Evolutionary conservation across 2,888 invertebrate genomes (phyloP).

Genomic region (Nemurella pictetii): DNA sequence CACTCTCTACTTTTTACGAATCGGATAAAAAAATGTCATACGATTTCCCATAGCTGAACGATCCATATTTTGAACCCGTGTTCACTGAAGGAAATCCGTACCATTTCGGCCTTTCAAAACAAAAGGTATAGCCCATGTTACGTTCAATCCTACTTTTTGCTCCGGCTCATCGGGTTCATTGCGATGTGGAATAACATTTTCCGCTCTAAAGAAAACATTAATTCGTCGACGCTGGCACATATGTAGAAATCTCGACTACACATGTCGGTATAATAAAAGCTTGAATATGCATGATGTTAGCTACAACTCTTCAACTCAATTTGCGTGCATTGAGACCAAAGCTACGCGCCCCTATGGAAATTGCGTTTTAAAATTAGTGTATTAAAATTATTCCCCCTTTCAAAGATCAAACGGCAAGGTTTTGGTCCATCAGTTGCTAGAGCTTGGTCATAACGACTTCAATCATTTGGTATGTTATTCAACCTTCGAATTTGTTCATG

Average conservation of each 20-base stretch:
- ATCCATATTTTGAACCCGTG: background rate
- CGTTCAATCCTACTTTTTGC: background rate
- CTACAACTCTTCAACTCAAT: slow-evolving; percentile 8
- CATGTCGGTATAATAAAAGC: background rate
- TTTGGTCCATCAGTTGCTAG: background rate
- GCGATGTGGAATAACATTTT: background rate
- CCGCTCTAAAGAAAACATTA: background rate
- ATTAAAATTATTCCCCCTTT: background rate
- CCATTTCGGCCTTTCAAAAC: background rate
- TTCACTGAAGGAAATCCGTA: background rate
- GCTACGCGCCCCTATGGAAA: background rate
- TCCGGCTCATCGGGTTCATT: background rate
- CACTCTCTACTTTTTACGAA: no score
- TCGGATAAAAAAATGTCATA: background rate
- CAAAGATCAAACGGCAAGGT: background rate
- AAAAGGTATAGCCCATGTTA: background rate
- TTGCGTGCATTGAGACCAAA: background rate
- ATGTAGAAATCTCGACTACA: background rate
- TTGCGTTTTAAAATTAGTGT: background rate
- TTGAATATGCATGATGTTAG: slow-evolving; percentile 18
- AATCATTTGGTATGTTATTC: background rate
- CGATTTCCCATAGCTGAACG: background rate
- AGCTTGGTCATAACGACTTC: background rate
- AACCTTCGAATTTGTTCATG: no score
- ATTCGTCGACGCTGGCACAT: background rate